These are phyloP conservation scores for Laspeyria flexula DNA, from an alignment of 2,888 invertebrate species.

Conservation along the genomic window DNA sequence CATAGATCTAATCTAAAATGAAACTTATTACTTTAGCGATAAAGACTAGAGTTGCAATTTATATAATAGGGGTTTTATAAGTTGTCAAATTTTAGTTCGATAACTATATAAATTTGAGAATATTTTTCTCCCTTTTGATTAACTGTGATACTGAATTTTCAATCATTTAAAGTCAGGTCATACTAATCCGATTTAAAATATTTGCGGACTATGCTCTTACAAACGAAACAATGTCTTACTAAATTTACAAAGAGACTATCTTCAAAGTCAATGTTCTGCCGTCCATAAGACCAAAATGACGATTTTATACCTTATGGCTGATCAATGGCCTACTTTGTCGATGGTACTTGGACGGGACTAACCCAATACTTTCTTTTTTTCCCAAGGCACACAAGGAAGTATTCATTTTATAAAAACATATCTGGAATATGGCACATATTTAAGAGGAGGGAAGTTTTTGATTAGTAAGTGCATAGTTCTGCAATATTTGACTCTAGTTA, in stretches of 20 bases:
- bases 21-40: too few species aligned
- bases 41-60: too few species aligned
- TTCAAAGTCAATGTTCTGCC: too few species aligned
- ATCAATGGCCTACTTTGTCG: too few species aligned
- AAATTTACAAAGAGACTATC: not conserved
- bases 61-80: too few species aligned
- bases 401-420: conserved; percentile 79
- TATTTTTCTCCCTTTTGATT: too few species aligned
- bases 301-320: too few species aligned
- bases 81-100: too few species aligned
- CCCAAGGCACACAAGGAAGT: conserved; percentile 68
- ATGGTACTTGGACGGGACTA: too few species aligned
- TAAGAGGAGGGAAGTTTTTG: conserved; percentile 65
- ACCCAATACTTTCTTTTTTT: conserved; percentile 47
- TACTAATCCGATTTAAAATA: conserved; percentile 2
- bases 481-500: conserved; percentile 49
- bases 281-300: too few species aligned
- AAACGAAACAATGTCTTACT: not conserved
- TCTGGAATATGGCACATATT: conserved; percentile 82
- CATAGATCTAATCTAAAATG: conserved; percentile 4
- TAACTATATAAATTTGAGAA: too few species aligned
- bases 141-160: too few species aligned
- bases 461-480: conserved; percentile 85
- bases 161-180: conserved; percentile 35
- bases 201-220: conserved; percentile 80